Conservation (phyloP, 2,888 invertebrate species). For the Eristalinus aeneus region DNA sequence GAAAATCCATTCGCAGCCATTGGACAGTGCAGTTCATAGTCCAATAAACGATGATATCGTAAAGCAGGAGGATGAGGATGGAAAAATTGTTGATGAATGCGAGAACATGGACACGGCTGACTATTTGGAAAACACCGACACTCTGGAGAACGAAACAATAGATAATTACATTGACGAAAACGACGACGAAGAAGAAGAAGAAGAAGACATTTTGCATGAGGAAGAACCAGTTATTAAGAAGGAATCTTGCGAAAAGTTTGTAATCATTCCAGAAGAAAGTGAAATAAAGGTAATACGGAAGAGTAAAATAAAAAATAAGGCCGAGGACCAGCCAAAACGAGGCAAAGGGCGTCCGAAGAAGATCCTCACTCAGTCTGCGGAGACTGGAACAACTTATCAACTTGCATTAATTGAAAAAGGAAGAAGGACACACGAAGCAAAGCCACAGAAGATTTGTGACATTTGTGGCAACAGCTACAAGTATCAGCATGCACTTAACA, state of each 20-base stretch:
- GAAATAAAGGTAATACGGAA: neutral
- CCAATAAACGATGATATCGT: neutral
- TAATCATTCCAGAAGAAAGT: slow-evolving; percentile 25
- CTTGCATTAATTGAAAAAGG: neutral
- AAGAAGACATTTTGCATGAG: slow-evolving; percentile 16
- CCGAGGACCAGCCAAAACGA: slow-evolving; percentile 22
- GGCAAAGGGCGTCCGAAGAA: slow-evolving; percentile 54
- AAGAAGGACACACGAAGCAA: slow-evolving; percentile 56
- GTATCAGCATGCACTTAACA: slow-evolving; percentile 79
- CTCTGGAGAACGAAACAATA: slow-evolving; percentile 34
- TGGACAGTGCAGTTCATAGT: neutral
- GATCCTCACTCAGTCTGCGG: neutral
- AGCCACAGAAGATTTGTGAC: slow-evolving; percentile 78
- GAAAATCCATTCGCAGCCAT: slow-evolving; percentile 52
- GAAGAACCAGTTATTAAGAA: neutral
- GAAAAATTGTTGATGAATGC: slow-evolving; percentile 38
- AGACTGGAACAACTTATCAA: neutral
- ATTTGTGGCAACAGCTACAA: slow-evolving; percentile 80
- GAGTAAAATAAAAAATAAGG: neutral
- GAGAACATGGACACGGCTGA: slow-evolving; percentile 45
- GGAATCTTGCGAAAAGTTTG: slow-evolving; percentile 40
- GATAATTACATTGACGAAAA: slow-evolving; percentile 14
- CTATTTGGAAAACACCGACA: slow-evolving; percentile 26
- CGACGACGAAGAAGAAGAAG: neutral
- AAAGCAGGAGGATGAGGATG: slow-evolving; percentile 46